Conservation (phyloP, 2,113 vertebrate species). For the Xenopus tropicalis region UCB_Xtro_10.0 CM004445.2:109116001-109116500, state of each 20-base stretch:
- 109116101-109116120: constrained; percentile 41
- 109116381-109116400: neutral
- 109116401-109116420: no score
- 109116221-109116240: neutral
- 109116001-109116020: neutral
- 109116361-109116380: constrained; percentile 7
- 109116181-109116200: constrained; percentile 17
- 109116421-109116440: no score
- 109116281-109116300: constrained; percentile 6
- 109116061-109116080: constrained; percentile 33
- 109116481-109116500: no score
- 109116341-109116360: neutral
- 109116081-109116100: constrained; percentile 27
- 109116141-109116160: constrained; percentile 43
- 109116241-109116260: constrained; percentile 29
- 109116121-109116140: constrained; percentile 28
- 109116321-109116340: constrained; percentile 8
- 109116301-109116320: neutral
- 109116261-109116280: constrained; percentile 10
- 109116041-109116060: constrained; percentile 29
- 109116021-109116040: constrained; percentile 5
- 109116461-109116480: no score
- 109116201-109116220: neutral
- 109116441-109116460: no score
- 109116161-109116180: constrained; percentile 41